These are phyloP conservation scores for Manacus vitellinus DNA, from an alignment of 2,113 vertebrate genomes.

Conservation along the genomic window DNA sequence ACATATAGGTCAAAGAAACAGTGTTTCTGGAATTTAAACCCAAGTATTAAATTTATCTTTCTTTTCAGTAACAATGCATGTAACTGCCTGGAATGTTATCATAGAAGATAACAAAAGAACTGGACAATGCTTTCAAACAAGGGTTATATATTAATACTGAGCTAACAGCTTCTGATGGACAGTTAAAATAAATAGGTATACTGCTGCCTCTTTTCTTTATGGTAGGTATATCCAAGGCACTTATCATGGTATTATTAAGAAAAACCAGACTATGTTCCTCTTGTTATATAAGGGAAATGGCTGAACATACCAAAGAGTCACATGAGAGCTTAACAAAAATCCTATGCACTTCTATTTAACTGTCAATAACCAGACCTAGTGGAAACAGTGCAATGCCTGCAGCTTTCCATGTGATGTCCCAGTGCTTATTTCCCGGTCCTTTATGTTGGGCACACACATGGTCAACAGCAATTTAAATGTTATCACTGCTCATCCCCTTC, in stretches of 20 bases:
- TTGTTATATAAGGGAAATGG: slow-evolving; percentile 38
- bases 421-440: slow-evolving; percentile 76
- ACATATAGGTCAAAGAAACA: neutral
- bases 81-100: neutral
- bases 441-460: slow-evolving; percentile 59
- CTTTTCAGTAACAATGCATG: neutral
- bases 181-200: neutral
- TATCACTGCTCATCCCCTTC: slow-evolving; percentile 12
- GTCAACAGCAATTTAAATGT: slow-evolving; percentile 68
- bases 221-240: neutral
- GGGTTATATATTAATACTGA: neutral
- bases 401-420: slow-evolving; percentile 70
- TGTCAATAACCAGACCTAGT: slow-evolving; percentile 52
- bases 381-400: slow-evolving; percentile 40
- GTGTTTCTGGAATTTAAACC: neutral
- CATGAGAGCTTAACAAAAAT: slow-evolving; percentile 46
- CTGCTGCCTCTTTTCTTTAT: neutral
- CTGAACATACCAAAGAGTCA: slow-evolving; percentile 47
- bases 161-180: neutral
- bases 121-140: neutral
- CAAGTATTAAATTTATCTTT: neutral
- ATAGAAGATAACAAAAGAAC: neutral
- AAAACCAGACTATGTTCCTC: neutral
- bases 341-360: slow-evolving; percentile 24
- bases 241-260: neutral